Evolutionary conservation across 2,113 vertebrate species (phyloP).

Genomic region (Spea bombifrons): DNA sequence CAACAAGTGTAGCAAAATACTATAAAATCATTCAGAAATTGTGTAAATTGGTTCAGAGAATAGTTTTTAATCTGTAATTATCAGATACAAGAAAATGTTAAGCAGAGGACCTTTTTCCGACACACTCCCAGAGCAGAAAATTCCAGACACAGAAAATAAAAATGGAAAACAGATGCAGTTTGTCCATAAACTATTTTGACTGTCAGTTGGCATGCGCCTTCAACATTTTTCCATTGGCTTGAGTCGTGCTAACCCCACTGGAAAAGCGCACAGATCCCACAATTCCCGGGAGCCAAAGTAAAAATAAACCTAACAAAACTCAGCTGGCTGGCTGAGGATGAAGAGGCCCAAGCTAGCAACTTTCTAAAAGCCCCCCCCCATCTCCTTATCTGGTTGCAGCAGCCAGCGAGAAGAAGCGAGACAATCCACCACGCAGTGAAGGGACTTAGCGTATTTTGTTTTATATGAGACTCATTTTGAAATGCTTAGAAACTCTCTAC

Average conservation of each 20-base stretch:
- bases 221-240: slow-evolving; percentile 27
- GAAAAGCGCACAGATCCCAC: slow-evolving; percentile 33
- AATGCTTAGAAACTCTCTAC: neutral
- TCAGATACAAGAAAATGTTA: no score
- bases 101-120: no score
- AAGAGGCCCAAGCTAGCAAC: slow-evolving; percentile 1
- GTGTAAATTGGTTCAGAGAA: no score
- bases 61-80: no score
- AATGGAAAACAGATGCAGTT: slow-evolving; percentile 11
- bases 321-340: slow-evolving; percentile 10
- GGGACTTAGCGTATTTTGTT: neutral
- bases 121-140: no score
- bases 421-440: no score
- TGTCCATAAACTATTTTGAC: neutral
- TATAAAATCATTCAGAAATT: no score
- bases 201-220: slow-evolving; percentile 20
- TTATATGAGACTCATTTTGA: neutral
- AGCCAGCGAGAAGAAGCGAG: no score
- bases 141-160: neutral
- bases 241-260: slow-evolving; percentile 16
- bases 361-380: neutral
- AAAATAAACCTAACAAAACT: slow-evolving; percentile 34
- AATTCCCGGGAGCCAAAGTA: slow-evolving; percentile 29
- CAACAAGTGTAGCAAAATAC: no score
- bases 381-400: neutral